Evolutionary conservation across 2,113 vertebrate species (phyloP), one percentile per base, ranked within the genome.

Genomic region (Pampusana beccarii): DNA sequence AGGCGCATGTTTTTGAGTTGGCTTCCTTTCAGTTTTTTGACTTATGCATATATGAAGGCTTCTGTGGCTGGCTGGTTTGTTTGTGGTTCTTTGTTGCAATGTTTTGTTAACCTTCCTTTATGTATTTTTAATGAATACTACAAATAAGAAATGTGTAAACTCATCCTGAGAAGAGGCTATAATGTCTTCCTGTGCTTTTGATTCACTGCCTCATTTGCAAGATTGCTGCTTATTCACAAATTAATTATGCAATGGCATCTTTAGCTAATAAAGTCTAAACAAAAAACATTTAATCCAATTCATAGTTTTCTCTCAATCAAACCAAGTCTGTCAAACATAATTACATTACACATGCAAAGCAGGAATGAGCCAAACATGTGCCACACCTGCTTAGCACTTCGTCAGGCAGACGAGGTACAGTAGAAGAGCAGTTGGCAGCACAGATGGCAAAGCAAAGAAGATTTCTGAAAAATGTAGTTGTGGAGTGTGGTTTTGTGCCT

Each of bases 251-350:
- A 97, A 93, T 96, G 96, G 92, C 80, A 89, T 98, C 97, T 95
- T 98, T 97, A 96, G 95, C 97, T 98, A 98, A 98, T 98, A 98
- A 97, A 97, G 95, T 97, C 97, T 97, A 97, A 98, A 98, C 98
- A 98, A 98, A 98, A 98, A 97, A 88, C 96, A 97, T 98, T 98
- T 97, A 98, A 98, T 98, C 93, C 96, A 98, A 96, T 97, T 97
- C 95, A 96, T 95, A 86, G 66, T 91, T 94, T 97, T 97, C 60
- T 79, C 95, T 98, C 96, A 96, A 91, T 97, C 90, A 71, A 92
- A 97, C 97, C 88, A 90, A 97, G 92, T 94, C 96, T 98, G 98
- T 98, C 98, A 98, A 98, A 97, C 93, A 95, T 96, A 97, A 98
- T 98, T 97, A 97, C 96, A 98, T 98, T 98, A 97, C 67, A 69